phyloP scores from a whole-genome alignment of 2,888 invertebrate species.

The Perizoma affinitatum region DNA sequence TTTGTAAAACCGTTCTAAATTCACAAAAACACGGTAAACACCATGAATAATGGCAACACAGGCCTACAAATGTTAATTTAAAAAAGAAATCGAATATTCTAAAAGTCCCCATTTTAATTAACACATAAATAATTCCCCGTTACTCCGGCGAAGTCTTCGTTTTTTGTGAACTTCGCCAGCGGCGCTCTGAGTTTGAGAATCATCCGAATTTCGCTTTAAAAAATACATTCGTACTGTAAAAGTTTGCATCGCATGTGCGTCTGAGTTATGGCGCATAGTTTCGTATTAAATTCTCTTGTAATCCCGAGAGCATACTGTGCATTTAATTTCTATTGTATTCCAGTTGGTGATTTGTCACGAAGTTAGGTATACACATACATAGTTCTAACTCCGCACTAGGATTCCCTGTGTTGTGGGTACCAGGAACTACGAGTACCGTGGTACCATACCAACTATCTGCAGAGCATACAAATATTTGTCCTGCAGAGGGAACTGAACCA shows the following conservation, averaged over 20 bases:
- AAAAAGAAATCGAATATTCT: slow-evolving; percentile 31
- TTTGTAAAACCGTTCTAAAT: too few relatives aligned
- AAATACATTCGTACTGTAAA: slow-evolving; percentile 20
- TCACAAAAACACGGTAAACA: too few relatives aligned
- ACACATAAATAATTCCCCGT: slow-evolving; percentile 25
- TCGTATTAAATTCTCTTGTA: slow-evolving; percentile 30
- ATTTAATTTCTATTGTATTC: slow-evolving; percentile 10
- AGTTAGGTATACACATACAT: not conserved
- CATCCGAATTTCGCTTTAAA: slow-evolving; percentile 22
- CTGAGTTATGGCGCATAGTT: slow-evolving; percentile 31
- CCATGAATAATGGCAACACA: not conserved
- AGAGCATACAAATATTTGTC: too few relatives aligned
- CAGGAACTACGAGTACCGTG: too few relatives aligned
- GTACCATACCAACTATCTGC: too few relatives aligned
- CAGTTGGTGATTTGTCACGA: slow-evolving; percentile 12
- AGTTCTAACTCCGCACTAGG: too few relatives aligned
- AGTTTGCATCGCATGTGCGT: slow-evolving; percentile 25
- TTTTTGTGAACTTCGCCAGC: slow-evolving; percentile 12
- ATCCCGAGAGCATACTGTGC: slow-evolving; percentile 22
- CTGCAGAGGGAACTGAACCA: too few relatives aligned
- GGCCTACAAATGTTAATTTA: slow-evolving; percentile 22
- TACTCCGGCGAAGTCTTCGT: slow-evolving; percentile 15
- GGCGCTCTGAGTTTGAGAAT: slow-evolving; percentile 13
- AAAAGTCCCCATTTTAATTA: slow-evolving; percentile 29
- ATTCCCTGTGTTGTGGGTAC: too few relatives aligned